Percentiles rank a stretch among this genome's conserved stretches.
These are phyloP conservation scores for Cephus spinipes DNA, from an alignment of 2,888 invertebrate species.

Conservation along the genomic window DNA sequence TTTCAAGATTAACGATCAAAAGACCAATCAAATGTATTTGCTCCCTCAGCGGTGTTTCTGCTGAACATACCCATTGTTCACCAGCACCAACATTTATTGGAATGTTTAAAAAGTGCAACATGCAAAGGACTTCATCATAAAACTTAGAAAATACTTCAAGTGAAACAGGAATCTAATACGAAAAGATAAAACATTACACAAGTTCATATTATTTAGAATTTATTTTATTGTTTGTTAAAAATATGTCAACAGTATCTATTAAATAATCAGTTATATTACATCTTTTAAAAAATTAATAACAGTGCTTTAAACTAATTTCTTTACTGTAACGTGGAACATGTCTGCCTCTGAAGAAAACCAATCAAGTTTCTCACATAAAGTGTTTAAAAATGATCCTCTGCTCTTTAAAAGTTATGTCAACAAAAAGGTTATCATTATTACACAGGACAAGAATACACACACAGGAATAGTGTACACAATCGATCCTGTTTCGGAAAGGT, in stretches of 20 bases:
- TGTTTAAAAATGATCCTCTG: slow-evolving; percentile 58
- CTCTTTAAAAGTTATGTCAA: slow-evolving; percentile 55
- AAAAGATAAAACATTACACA: neutral
- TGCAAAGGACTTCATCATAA: neutral
- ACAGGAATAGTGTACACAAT: slow-evolving; percentile 60
- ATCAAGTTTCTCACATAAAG: slow-evolving; percentile 35
- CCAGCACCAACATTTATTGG: neutral
- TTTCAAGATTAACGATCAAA: no score
- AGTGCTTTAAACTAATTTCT: neutral
- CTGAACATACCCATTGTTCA: no score
- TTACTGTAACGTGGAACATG: neutral
- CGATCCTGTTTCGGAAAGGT: slow-evolving; percentile 64
- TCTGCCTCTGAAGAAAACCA: neutral
- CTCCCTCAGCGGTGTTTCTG: no score
- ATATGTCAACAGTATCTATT: neutral
- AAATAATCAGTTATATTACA: neutral
- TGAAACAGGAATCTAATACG: neutral
- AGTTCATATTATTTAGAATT: neutral
- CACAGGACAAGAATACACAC: slow-evolving; percentile 41
- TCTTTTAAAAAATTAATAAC: neutral
- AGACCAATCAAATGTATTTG: no score
- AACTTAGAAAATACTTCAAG: neutral
- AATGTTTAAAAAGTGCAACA: neutral
- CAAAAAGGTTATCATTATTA: slow-evolving; percentile 50
- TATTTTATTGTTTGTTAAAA: neutral